Conservation (phyloP, 2,113 vertebrate genomes). For the Serilophus lunatus region DNA sequence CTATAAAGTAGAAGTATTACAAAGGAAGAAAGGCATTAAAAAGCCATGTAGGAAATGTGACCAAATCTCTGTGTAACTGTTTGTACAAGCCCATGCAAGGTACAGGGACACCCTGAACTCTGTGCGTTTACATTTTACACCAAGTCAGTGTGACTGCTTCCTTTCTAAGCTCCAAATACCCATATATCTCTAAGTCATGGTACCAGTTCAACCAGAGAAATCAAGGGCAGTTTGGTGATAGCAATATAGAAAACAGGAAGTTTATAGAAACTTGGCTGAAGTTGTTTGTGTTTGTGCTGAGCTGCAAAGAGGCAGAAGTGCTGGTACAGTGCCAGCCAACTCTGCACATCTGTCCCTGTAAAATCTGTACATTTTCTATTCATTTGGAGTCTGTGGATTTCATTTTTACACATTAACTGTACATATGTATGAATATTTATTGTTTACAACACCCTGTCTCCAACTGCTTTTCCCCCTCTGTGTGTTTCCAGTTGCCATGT, state of each 20-base stretch:
- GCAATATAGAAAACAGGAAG: conserved; percentile 52
- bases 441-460: background rate
- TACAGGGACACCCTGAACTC: background rate
- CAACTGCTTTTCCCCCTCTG: background rate
- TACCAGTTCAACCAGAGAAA: conserved; percentile 22
- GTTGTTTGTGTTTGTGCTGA: background rate
- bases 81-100: background rate
- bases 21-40: background rate
- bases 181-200: background rate
- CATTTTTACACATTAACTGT: background rate
- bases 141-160: conserved; percentile 12
- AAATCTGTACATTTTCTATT: background rate
- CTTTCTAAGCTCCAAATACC: background rate
- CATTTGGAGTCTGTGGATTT: background rate
- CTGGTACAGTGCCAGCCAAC: background rate
- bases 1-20: background rate
- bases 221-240: background rate
- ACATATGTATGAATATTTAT: conserved; percentile 17
- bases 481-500: background rate
- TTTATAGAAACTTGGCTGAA: background rate
- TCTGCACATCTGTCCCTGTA: background rate
- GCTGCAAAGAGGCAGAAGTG: background rate
- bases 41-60: background rate
- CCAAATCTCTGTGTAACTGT: background rate
- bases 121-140: background rate